Evolutionary conservation across 2,113 vertebrate species (phyloP).

Genomic region (Urocynchramus pylzowi): DNA sequence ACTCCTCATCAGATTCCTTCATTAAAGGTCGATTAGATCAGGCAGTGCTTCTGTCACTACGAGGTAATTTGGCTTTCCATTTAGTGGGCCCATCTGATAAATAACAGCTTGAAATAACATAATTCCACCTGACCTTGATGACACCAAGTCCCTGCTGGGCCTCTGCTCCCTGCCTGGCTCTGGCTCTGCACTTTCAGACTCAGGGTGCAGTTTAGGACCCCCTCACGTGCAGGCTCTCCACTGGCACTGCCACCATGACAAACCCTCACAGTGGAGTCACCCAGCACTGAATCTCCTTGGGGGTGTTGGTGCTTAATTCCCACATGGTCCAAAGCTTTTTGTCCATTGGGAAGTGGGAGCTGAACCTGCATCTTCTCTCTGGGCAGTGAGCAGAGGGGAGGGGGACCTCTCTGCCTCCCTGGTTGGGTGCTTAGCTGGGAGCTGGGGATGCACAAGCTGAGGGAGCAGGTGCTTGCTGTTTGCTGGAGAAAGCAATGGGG

Average conservation of each 20-base stretch:
- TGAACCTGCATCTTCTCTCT: background rate
- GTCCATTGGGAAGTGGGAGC: background rate
- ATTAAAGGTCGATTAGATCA: conserved; percentile 36
- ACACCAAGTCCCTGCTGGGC: background rate
- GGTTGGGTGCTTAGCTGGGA: background rate
- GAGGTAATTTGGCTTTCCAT: conserved; percentile 35
- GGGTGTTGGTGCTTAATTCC: background rate
- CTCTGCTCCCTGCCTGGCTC: background rate
- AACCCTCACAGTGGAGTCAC: background rate
- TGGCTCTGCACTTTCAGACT: background rate
- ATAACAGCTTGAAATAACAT: background rate
- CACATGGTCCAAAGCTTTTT: background rate
- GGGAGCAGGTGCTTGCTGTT: background rate
- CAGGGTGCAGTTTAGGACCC: background rate
- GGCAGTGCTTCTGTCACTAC: conserved; percentile 32
- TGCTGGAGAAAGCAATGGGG: background rate
- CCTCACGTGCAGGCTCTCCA: fast-evolving
- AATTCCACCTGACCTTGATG: background rate
- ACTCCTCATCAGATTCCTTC: background rate
- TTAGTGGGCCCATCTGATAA: conserved; percentile 48
- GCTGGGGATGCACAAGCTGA: background rate
- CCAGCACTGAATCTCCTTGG: background rate
- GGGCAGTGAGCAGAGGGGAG: background rate
- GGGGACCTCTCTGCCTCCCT: background rate
- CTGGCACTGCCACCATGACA: background rate